Percentiles rank a stretch among this genome's conserved stretches.
Conservation (phyloP, 2,888 invertebrate species). For the Adineta ricciae region DNA sequence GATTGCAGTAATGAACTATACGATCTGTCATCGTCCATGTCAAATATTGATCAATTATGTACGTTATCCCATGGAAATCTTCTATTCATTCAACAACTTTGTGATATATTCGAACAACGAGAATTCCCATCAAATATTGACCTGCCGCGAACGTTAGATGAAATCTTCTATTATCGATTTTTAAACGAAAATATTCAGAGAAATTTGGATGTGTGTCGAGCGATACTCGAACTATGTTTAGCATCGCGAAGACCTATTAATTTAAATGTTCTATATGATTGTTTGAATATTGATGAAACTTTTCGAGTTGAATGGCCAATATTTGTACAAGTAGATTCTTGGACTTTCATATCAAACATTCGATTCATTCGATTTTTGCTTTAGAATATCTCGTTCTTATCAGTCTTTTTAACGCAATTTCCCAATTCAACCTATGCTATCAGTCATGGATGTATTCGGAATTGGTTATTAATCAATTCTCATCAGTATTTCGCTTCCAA, state of each 20-base stretch:
- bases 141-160: neutral
- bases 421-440: neutral
- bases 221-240: neutral
- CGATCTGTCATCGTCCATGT: neutral
- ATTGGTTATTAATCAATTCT: neutral
- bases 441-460: neutral
- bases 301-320: neutral
- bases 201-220: neutral
- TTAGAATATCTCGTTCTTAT: neutral
- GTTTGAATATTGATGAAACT: neutral
- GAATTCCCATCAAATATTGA: neutral
- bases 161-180: conserved; percentile 2
- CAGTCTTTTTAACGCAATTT: neutral
- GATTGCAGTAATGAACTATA: neutral
- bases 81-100: neutral
- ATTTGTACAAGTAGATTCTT: neutral
- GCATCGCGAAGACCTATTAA: neutral
- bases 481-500: neutral
- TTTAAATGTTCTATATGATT: neutral
- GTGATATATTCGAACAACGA: conserved; percentile 9
- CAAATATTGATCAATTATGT: conserved; percentile 11
- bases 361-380: neutral
- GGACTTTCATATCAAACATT: neutral
- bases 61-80: neutral
- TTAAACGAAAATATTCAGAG: neutral